Conservation (phyloP, 2,113 vertebrate species). For the Grammomys surdaster region DNA sequence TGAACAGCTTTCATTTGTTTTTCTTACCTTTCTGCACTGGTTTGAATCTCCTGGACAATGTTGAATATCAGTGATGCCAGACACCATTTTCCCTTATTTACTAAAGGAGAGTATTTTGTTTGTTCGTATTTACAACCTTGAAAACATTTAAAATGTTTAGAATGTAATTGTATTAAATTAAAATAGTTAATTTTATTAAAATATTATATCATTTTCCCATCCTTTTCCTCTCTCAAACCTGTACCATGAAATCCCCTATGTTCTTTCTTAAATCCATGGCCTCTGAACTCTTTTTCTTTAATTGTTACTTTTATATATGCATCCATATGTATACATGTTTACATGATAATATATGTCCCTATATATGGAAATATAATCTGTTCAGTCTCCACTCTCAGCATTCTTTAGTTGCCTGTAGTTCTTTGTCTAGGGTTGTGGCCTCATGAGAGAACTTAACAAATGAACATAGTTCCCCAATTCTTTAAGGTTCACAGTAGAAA, state of each 20-base stretch:
- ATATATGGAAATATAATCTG: not conserved
- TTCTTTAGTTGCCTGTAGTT: not conserved
- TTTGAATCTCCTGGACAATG: not conserved
- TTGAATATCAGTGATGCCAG: not conserved
- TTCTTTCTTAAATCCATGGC: not conserved
- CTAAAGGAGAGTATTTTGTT: not conserved
- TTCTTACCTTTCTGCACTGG: too few species aligned
- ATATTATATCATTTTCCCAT: not conserved
- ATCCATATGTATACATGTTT: not conserved
- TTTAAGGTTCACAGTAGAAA: not conserved
- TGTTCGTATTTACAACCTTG: not conserved
- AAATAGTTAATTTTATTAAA: not conserved
- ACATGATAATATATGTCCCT: not conserved
- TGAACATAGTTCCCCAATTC: not conserved
- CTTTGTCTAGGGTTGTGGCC: not conserved
- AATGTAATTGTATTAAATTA: not conserved
- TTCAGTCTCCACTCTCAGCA: not conserved
- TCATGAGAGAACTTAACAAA: not conserved
- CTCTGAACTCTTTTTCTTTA: not conserved
- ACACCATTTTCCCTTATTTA: not conserved
- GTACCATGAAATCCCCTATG: not conserved
- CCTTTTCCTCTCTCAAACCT: not conserved
- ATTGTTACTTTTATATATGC: not conserved
- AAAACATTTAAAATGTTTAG: not conserved
- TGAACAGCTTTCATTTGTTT: not conserved